Base-by-base conservation (phyloP, 2,113 vertebrate genomes). In the Scortum barcoo region DNA sequence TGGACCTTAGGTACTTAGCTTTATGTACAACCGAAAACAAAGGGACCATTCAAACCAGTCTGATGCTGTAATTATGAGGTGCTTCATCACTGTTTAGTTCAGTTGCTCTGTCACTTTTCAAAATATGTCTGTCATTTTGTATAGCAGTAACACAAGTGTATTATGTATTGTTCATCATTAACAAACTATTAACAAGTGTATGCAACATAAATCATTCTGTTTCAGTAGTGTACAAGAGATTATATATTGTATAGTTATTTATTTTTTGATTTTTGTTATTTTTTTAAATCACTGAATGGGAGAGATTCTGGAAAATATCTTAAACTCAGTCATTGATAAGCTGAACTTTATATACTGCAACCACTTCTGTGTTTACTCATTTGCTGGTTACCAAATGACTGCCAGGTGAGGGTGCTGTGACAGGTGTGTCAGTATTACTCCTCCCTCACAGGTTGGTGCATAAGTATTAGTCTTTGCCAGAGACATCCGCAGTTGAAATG, bases 161-260 rank as follows among this genome's bases (percentile, higher is more conserved):
- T 94, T 91, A 89, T 76, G 81, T 86, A 78, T 92, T 80, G 80
- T 82, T 93, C 85, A 76, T 90, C 87, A 94, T 95, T 96, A 95
- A 94, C 93, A 93, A 92, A 82, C 89, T 94, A 94, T 94, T 95
- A 95, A 95, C 89, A 90, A 67, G 78, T 94, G 92, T 94, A 94
- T 92, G 91, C 93, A 92, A 93, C 86, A 88, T 93, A 93, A 91
- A 90, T 91, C 88, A 86, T 92, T 67, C 75, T 87, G 90, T 92
- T 91, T 85, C 80, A 83, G 88, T 94, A 93, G 90, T 84, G 75
- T 90, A 83, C 82, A 84, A 92, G 81, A 94, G 89, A 93, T 88
- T 81, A 90, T 95, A 93, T 94, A 92, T 93, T 94, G 92, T 94
- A 93, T 88, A 94, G 92, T 88, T 94, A 95, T 95, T 94, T 94